These are phyloP conservation scores for Propithecus deckenii DNA, from an alignment of 2,797 vertebrate genomes.

Conservation along the genomic window DNA sequence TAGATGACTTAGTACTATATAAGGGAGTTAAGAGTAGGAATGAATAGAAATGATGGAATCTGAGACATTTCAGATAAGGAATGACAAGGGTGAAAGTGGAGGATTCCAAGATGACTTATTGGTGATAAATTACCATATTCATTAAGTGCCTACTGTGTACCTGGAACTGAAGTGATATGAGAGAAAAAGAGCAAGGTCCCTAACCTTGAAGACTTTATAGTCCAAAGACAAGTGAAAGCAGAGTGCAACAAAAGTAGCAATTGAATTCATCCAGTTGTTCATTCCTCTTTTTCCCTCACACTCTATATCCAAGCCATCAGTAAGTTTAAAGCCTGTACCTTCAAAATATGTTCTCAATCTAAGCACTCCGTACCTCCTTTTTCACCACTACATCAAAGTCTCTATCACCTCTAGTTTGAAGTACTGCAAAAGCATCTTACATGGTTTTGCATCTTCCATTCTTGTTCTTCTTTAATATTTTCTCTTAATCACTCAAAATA, in stretches of 20 bases:
- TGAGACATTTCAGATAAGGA: conserved; percentile 2
- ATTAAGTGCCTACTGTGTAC: neutral
- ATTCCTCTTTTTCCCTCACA: neutral
- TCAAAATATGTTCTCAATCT: conserved; percentile 1
- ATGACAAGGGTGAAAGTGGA: neutral
- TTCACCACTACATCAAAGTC: neutral
- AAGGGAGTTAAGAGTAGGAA: neutral
- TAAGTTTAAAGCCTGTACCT: neutral
- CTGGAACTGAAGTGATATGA: neutral
- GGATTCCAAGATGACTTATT: neutral
- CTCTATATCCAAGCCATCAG: neutral
- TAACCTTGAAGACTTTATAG: neutral
- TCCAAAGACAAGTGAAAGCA: neutral
- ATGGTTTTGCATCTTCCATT: neutral
- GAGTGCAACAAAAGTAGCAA: neutral
- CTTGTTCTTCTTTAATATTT: neutral
- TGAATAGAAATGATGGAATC: neutral
- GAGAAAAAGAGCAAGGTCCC: neutral
- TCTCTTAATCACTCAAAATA: neutral
- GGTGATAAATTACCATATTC: neutral
- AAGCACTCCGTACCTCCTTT: neutral
- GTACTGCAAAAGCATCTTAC: neutral
- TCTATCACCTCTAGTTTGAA: neutral
- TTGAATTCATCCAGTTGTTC: neutral
- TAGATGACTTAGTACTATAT: neutral